phyloP scores from a whole-genome alignment of 1,140 invertebrate species.

The Metaphire vulgaris region DNA sequence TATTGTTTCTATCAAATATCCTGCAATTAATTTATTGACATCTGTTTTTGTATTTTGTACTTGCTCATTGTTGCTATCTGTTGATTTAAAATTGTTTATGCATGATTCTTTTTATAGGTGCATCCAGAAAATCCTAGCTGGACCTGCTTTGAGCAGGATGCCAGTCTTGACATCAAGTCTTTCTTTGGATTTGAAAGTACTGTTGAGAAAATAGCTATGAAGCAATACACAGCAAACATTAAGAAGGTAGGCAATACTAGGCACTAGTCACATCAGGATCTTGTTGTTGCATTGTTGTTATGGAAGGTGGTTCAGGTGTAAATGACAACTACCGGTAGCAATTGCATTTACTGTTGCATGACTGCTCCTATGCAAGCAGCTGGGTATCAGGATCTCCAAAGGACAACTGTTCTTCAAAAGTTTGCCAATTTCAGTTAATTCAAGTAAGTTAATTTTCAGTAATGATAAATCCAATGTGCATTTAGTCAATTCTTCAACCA shows the following conservation, averaged over 20 bases:
- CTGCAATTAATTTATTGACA: background rate
- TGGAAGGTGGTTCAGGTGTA: too few species aligned
- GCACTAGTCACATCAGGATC: too few species aligned
- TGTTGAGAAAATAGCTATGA: conserved; percentile 93
- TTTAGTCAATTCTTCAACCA: too few species aligned
- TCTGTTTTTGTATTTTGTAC: background rate
- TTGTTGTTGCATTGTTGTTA: too few species aligned
- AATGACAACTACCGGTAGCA: too few species aligned
- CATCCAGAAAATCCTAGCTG: conserved; percentile 89
- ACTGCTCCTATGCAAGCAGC: too few species aligned
- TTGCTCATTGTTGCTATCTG: background rate
- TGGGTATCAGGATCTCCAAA: too few species aligned
- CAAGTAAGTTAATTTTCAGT: too few species aligned
- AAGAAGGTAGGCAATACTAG: conserved; percentile 61
- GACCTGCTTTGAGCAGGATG: conserved; percentile 95
- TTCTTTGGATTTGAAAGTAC: conserved; percentile 94
- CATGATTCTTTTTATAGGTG: conserved; percentile 59
- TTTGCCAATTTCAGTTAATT: too few species aligned
- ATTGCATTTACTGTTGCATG: too few species aligned
- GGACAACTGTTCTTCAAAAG: too few species aligned
- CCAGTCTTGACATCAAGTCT: conserved; percentile 87
- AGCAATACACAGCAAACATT: conserved; percentile 88
- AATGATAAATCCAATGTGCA: too few species aligned
- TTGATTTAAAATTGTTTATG: background rate
- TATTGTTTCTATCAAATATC: background rate